Evolutionary conservation across 2,113 vertebrate genomes (phyloP), one percentile per base, ranked within the genome.

Genomic region (Sminthopsis crassicaudata): DNA sequence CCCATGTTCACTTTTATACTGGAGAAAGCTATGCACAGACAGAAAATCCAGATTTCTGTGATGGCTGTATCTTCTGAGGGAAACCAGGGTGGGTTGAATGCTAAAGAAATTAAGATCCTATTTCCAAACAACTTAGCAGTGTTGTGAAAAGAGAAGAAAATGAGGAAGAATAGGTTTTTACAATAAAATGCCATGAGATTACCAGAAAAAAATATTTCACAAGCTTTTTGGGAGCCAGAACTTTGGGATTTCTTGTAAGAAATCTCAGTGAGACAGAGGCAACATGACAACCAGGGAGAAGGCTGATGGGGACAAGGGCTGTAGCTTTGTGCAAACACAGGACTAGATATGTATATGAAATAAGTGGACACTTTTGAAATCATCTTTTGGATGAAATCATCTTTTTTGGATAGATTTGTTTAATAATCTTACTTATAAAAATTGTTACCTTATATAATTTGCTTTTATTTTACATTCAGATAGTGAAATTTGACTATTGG

Each of bases 401-500:
- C 48, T 48, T 48, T 46, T 95, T 48, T 53, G 36, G 30, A 50
- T 55, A 93, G 89, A 19, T 8, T 76, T 53, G 42, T 54, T 90
- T 52, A 30, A 36, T 88, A 11, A 3, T 94, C 30, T 46, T 27
- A 25, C 16, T 27, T 52, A 25, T 16, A 36, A 60, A 67, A 48
- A 48, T 19, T 51, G 52, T 3, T 9, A 50, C 9, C 55, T 93
- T 42, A 27, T 22, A 6, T 19, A 5, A 46, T 90, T 90, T 25
- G 30, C 89, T 96, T 96, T 84, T 48, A 55, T n/a, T 95, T 92
- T 84, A 16, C 26, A 9, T 2, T 8, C 67, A 48, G 22, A 51
- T 25, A 19, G 60, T 52, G 26, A 90, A 88, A 30, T 93, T 92
- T 90, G 60, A 52, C 24, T 48, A 52, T 96, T 30, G 84, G 42